phyloP scores from a whole-genome alignment of 2,113 vertebrate genomes.

The Rhynchopsitta pachyrhyncha region DNA sequence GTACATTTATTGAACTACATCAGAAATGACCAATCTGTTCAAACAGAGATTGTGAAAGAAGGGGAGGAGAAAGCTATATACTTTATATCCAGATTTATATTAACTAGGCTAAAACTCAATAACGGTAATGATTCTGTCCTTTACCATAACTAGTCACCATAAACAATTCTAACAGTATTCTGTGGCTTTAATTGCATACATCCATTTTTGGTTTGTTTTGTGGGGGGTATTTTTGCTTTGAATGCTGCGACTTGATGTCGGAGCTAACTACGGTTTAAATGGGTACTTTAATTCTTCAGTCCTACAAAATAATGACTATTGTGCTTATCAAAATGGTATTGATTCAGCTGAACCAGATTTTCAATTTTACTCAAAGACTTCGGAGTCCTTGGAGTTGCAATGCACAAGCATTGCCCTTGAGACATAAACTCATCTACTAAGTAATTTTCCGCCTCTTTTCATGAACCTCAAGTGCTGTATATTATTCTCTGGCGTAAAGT shows the following conservation, averaged over 20 bases:
- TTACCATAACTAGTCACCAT: not conserved
- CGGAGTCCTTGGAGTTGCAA: not conserved
- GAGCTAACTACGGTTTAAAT: not conserved
- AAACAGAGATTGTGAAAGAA: not conserved
- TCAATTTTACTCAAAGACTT: not conserved
- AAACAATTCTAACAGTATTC: not conserved
- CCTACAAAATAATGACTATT: not conserved
- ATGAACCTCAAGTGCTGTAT: not conserved
- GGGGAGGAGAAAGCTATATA: not conserved
- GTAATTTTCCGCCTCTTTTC: not conserved
- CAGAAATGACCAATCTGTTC: not conserved
- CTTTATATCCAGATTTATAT: not conserved
- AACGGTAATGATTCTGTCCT: not conserved
- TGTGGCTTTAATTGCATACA: not conserved
- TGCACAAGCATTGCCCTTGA: not conserved
- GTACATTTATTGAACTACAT: not conserved
- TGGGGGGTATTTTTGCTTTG: not conserved
- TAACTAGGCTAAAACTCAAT: not conserved
- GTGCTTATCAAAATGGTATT: not conserved
- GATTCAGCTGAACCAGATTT: not conserved
- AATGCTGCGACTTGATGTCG: not conserved
- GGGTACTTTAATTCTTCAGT: not conserved
- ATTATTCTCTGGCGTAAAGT: not conserved
- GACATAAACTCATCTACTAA: not conserved
- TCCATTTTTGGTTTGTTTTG: not conserved